Evolutionary conservation across 2,888 invertebrate species (phyloP), one percentile per base, ranked within the genome.

Genomic region (Cataglyphis cursor): DNA sequence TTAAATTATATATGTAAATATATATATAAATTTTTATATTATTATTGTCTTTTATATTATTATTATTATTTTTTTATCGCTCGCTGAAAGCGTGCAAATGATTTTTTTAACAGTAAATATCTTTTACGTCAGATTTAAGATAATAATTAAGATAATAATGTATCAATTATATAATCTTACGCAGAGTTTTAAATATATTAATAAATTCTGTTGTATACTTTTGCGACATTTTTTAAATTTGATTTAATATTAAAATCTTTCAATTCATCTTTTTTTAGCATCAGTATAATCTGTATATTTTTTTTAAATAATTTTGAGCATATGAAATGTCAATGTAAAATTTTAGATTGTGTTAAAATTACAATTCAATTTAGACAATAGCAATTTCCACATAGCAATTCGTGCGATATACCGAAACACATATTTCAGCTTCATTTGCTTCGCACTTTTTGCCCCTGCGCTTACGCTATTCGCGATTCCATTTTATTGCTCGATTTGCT

Each of bases 401-500:
- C 44, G 64, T 54, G 78, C 81, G 73, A 89, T 86, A 81, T 72
- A 48, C 75, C 81, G 62, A 82, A 82, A 62, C 48, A 72, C 57
- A 87, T 88, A 89, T 83, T 54, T 75, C 74, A 61, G 70, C 70
- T 83, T 89, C 88, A 80, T 88, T 78, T 82, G 59, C 28, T 62
- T 44, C 10, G 81, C 15, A 83, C 61, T 54, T 74, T 84, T 81
- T 57, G 75, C 73, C 85, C 62, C 35, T 76, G 65, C 44, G 57
- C 24, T 68, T 81, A 81, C 38, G 84, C 82, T 85, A 86, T 84
- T 85, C 74, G 86, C 87, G 90, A 89, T 89, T 87, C 85, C 90
- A 85, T 88, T 92, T 92, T 91, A 91, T 89, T 88, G 83, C 89
- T 35, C 84, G 85, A 90, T 90, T 86, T 81, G 81, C 89, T 82